Conservation (phyloP, 2,797 vertebrate genomes). For the Onychomys arenicola region DNA sequence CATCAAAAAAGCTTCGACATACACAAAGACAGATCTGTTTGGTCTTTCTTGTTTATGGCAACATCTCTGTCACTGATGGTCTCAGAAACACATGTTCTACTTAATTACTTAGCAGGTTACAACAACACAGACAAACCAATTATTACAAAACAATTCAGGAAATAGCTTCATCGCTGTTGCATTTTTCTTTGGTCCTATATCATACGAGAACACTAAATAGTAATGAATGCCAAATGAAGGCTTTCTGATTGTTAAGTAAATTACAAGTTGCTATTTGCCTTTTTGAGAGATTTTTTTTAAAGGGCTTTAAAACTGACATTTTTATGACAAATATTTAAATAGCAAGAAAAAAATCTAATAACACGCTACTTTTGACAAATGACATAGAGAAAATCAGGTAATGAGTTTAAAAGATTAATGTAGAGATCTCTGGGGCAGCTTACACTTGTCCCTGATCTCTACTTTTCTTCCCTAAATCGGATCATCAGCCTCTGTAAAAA, state of each 20-base stretch:
- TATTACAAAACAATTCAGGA: not conserved
- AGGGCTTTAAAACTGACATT: not conserved
- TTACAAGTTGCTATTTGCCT: not conserved
- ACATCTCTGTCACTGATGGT: not conserved
- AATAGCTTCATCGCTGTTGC: not conserved
- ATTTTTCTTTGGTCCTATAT: not conserved
- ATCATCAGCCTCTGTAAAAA: constrained; percentile 74
- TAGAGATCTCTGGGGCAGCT: constrained; percentile 58
- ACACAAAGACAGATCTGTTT: constrained; percentile 66
- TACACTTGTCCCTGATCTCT: constrained; percentile 57
- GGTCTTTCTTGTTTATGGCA: not conserved
- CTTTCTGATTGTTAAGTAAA: constrained; percentile 1
- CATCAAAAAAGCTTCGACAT: constrained; percentile 65
- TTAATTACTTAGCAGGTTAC: constrained; percentile 6
- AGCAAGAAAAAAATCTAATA: not conserved
- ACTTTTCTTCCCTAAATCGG: constrained; percentile 67
- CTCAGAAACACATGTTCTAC: constrained; percentile 9
- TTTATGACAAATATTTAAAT: constrained; percentile 6
- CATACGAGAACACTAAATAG: not conserved
- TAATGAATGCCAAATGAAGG: not conserved
- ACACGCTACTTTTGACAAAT: not conserved
- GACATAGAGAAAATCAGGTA: constrained; percentile 64
- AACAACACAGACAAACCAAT: not conserved
- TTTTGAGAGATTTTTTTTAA: not conserved
- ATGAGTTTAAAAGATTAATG: constrained; percentile 78